These are phyloP conservation scores for Strix occidentalis DNA, from an alignment of 2,797 vertebrate genomes.

Conservation along the genomic window DNA sequence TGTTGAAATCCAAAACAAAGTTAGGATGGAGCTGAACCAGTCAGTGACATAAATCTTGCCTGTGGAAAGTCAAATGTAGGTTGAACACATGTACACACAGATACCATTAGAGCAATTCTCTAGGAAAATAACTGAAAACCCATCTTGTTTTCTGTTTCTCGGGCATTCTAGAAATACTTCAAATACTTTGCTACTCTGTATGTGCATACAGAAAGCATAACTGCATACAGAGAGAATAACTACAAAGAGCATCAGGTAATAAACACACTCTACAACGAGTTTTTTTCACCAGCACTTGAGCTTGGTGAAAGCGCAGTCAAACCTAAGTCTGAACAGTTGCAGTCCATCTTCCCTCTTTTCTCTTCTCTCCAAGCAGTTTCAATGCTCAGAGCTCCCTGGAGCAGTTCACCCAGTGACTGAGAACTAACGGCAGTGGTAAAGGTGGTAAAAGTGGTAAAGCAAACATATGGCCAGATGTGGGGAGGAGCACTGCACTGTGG, in stretches of 20 bases:
- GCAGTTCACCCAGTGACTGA: not conserved
- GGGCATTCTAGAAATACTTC: not conserved
- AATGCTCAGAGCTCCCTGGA: not conserved
- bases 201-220: not conserved
- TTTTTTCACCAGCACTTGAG: not conserved
- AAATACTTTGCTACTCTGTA: not conserved
- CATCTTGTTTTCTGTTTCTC: not conserved
- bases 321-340: not conserved
- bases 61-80: not conserved
- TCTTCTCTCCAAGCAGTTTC: not conserved
- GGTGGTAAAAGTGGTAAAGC: not conserved
- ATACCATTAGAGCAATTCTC: not conserved
- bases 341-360: not conserved
- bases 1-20: constrained; percentile 23
- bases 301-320: not conserved
- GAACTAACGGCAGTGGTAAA: not conserved
- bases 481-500: not conserved
- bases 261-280: not conserved
- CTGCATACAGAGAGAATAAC: not conserved
- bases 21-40: not conserved
- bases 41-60: not conserved
- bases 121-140: not conserved
- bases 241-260: not conserved
- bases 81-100: not conserved
- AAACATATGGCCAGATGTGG: not conserved